Evolutionary conservation across 2,113 vertebrate species (phyloP).

Genomic region (Bubo blakistoni): DNA sequence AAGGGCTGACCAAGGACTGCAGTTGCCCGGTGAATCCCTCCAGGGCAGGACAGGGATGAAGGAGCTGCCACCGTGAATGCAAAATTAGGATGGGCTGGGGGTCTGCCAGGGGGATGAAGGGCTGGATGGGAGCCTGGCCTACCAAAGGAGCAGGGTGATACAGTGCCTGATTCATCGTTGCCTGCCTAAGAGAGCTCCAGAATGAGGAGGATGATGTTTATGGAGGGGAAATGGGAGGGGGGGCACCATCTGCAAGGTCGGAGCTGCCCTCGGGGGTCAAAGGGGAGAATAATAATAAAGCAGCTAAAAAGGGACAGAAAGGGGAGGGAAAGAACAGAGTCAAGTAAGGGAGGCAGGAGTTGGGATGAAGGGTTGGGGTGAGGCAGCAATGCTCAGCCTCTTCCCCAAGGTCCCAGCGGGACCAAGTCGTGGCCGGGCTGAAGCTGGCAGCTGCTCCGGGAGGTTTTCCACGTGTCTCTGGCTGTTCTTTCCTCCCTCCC

Average conservation of each 20-base stretch:
- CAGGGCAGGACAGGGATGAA: background rate
- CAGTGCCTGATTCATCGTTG: background rate
- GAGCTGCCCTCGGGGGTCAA: background rate
- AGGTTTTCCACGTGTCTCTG: background rate
- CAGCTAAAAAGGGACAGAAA: background rate
- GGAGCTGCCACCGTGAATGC: background rate
- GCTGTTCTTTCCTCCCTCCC: background rate
- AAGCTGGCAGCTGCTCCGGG: background rate
- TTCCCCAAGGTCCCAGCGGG: background rate
- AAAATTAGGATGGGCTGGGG: background rate
- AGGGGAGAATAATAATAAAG: background rate
- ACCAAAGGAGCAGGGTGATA: background rate
- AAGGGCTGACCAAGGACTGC: background rate
- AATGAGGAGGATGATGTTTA: background rate
- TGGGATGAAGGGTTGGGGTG: background rate
- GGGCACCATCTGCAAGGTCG: background rate
- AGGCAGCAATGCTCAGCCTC: background rate
- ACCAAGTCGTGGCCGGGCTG: background rate
- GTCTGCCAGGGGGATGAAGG: background rate
- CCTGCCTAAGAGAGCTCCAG: background rate
- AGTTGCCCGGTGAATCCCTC: background rate
- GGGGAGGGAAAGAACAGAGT: background rate
- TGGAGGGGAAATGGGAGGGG: background rate
- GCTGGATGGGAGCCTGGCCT: fast-evolving
- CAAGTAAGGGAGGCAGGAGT: background rate